Conservation (phyloP, 53 echinoderm and acorn worm genomes). For the Arbacia lixula region DNA sequence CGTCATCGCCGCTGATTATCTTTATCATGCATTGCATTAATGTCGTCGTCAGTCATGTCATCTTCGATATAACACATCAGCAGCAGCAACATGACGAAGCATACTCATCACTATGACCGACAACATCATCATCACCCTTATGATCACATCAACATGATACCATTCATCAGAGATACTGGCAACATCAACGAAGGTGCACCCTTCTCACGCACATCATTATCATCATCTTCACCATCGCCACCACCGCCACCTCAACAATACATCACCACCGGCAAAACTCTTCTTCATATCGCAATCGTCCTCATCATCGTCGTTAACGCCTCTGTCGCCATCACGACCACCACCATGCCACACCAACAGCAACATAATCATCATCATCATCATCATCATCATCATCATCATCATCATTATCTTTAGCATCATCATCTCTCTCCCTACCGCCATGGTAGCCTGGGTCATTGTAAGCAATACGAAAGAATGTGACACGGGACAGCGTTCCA, state of each 20-base stretch:
- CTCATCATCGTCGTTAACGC: constrained; percentile 1
- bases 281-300: constrained; percentile 23
- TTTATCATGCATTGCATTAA: no score
- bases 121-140: background rate
- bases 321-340: background rate
- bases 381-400: constrained; percentile 22
- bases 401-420: constrained; percentile 9
- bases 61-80: background rate
- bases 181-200: background rate
- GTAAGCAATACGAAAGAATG: no score
- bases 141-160: background rate
- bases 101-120: background rate
- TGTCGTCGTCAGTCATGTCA: background rate
- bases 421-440: no score
- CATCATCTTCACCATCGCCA: constrained; percentile 1
- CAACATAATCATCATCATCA: constrained; percentile 10
- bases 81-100: background rate
- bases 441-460: no score
- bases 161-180: background rate
- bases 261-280: no score
- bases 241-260: background rate
- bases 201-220: background rate
- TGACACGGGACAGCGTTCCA: no score
- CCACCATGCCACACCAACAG: no score
- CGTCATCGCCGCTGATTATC: no score